A percentile compares a stretch with the other conserved stretches of the same genome.
These are phyloP conservation scores for Poeciliopsis paucimaculata DNA, from an alignment of 2,797 vertebrate species.

Conservation along the genomic window DNA sequence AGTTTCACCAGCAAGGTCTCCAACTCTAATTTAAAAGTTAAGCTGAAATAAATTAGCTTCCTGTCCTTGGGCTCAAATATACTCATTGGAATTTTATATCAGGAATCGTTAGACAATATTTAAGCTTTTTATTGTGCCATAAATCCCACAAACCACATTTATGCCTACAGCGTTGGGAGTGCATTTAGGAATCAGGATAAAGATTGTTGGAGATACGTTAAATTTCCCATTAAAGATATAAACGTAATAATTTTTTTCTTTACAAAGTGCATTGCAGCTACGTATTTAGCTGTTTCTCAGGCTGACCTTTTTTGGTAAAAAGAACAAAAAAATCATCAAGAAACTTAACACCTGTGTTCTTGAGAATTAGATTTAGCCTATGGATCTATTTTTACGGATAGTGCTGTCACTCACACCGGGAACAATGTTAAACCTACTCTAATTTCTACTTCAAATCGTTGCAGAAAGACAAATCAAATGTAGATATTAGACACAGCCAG, in stretches of 20 bases:
- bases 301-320: not conserved
- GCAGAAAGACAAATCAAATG: not conserved
- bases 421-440: not conserved
- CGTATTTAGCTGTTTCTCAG: not conserved
- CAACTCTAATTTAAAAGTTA: conserved; percentile 37
- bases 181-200: not conserved
- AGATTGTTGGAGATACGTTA: not conserved
- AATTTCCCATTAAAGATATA: not conserved
- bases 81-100: conserved; percentile 28
- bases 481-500: not conserved
- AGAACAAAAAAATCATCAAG: not conserved
- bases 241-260: not conserved
- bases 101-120: conserved; percentile 15
- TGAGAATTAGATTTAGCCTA: not conserved
- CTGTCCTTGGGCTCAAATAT: conserved; percentile 55
- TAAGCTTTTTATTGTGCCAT: conserved; percentile 1
- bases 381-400: not conserved
- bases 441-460: not conserved
- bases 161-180: not conserved
- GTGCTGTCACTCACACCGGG: not conserved
- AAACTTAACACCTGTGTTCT: not conserved
- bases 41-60: conserved; percentile 48
- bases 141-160: not conserved
- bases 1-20: conserved; percentile 44
- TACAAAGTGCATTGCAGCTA: not conserved